phyloP scores from a whole-genome alignment of 2,797 vertebrate species.

The Fistularia commersonii region DNA sequence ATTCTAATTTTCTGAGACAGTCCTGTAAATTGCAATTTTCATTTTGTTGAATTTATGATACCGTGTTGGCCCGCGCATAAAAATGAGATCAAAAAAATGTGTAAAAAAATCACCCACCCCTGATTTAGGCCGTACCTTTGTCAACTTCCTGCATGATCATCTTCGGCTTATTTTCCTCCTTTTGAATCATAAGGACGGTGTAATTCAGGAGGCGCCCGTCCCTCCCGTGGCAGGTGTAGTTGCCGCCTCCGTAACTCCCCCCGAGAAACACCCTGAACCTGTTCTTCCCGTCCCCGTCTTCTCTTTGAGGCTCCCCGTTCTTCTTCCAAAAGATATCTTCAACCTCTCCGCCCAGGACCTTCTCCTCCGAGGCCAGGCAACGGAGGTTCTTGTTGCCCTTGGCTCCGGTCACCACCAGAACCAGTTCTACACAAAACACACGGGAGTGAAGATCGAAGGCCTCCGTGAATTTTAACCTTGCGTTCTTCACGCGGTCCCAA shows the following conservation, averaged over 20 bases:
- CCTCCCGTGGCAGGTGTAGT: conserved; percentile 67
- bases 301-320: conserved; percentile 10
- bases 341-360: neutral
- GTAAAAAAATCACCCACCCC: too few species aligned
- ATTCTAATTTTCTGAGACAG: too few species aligned
- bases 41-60: too few species aligned
- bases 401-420: conserved; percentile 53
- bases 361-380: conserved; percentile 37
- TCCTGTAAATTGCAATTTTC: too few species aligned
- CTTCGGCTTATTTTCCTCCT: neutral
- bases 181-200: conserved; percentile 65
- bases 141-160: conserved; percentile 47
- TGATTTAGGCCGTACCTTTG: conserved; percentile 20
- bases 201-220: conserved; percentile 64
- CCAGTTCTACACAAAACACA: conserved; percentile 47
- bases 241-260: conserved; percentile 64
- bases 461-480: neutral
- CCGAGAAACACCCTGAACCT: conserved; percentile 28
- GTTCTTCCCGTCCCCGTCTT: conserved; percentile 42
- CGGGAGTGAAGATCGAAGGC: neutral
- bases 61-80: too few species aligned
- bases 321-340: conserved; percentile 57
- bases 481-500: neutral
- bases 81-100: too few species aligned
- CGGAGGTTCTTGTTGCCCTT: conserved; percentile 24